Conservation (phyloP, 2,113 vertebrate genomes). For the Talpa occidentalis region DNA sequence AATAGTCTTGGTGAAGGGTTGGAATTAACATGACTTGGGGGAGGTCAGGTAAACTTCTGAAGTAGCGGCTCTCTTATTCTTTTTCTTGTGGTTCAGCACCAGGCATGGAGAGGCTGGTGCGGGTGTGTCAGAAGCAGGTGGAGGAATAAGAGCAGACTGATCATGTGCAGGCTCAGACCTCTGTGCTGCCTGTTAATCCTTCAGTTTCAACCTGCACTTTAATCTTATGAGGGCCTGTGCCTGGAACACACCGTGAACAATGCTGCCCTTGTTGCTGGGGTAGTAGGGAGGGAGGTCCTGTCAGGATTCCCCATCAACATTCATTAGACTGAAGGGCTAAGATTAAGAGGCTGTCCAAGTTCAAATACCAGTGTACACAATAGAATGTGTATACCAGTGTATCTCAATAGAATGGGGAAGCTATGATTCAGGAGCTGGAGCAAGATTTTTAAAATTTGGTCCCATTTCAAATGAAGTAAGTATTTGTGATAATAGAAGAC, state of each 20-base stretch:
- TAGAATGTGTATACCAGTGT: conserved; percentile 19
- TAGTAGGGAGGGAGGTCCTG: background rate
- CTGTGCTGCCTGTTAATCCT: background rate
- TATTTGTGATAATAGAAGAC: background rate
- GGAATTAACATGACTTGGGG: no score
- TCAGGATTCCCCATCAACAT: background rate
- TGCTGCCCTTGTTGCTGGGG: background rate
- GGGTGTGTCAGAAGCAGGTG: background rate
- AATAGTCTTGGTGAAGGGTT: background rate
- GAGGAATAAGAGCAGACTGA: background rate
- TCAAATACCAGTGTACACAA: background rate
- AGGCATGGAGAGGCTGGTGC: background rate
- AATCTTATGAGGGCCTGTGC: background rate
- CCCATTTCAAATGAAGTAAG: background rate
- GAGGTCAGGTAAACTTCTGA: background rate
- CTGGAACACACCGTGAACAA: conserved; percentile 14
- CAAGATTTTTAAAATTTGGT: background rate
- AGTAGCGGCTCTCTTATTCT: background rate
- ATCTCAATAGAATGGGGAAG: background rate
- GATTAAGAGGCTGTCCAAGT: conserved; percentile 17
- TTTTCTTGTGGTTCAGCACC: background rate
- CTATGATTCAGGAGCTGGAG: background rate
- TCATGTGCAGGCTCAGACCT: background rate
- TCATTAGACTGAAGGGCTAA: background rate
- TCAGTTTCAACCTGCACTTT: background rate